Evolutionary conservation across 2,797 vertebrate species (phyloP).

Genomic region (Syncerus caffer): DNA sequence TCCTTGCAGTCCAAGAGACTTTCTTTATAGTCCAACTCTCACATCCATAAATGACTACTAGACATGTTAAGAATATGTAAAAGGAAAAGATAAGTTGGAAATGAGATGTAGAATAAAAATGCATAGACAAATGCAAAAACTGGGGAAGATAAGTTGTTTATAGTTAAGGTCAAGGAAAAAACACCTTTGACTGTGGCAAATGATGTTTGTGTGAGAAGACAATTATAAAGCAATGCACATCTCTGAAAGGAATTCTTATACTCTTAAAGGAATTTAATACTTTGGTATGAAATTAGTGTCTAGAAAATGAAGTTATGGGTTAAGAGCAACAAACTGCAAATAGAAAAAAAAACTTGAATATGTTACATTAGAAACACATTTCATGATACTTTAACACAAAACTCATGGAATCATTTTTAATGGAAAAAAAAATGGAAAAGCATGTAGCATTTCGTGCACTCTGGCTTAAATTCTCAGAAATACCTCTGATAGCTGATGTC

Average conservation of each 20-base stretch:
- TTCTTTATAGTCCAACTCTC: neutral
- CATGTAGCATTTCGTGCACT: neutral
- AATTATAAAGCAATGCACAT: neutral
- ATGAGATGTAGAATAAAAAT: neutral
- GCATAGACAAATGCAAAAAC: neutral
- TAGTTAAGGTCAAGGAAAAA: neutral
- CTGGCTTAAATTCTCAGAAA: neutral
- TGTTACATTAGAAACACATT: neutral
- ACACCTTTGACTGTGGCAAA: neutral
- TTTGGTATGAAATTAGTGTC: neutral
- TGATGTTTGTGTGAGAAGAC: neutral
- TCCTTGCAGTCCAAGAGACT: neutral
- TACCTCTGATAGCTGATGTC: neutral
- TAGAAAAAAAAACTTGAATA: neutral
- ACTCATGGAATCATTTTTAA: neutral
- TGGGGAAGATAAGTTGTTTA: neutral
- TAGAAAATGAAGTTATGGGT: neutral
- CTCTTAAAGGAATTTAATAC: neutral
- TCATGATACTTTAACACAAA: neutral
- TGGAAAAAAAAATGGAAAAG: neutral
- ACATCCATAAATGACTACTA: neutral
- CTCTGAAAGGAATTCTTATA: neutral
- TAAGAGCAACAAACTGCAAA: neutral
- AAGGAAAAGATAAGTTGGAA: neutral
- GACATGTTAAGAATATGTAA: neutral